Evolutionary conservation across 2,113 vertebrate species (phyloP).

Genomic region (Microtus pennsylvanicus): DNA sequence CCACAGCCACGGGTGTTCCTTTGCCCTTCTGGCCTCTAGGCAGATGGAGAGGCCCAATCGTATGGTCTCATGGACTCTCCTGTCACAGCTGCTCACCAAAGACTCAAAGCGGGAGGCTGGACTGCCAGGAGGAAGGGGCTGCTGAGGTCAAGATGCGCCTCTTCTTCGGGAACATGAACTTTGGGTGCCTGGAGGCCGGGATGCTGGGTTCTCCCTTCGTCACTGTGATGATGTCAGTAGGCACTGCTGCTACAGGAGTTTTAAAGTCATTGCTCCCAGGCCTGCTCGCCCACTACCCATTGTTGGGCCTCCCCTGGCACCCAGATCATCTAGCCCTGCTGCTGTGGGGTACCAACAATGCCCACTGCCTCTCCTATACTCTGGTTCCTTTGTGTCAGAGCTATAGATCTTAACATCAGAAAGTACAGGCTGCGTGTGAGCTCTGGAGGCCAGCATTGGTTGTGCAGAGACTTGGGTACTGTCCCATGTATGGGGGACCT

Average conservation of each 20-base stretch:
- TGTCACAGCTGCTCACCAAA: conserved; percentile 88
- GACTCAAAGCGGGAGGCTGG: conserved; percentile 88
- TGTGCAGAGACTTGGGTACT: background rate
- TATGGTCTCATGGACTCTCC: background rate
- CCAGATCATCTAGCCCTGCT: background rate
- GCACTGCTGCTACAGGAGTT: background rate
- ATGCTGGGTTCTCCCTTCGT: conserved; percentile 91
- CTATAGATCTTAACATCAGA: background rate
- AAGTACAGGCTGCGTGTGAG: no score
- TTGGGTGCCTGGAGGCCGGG: conserved; percentile 89
- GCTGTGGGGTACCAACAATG: background rate
- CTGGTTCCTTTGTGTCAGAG: background rate
- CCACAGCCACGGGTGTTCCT: no score
- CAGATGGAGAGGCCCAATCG: background rate
- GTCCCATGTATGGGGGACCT: background rate
- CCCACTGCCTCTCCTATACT: background rate
- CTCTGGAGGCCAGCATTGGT: background rate
- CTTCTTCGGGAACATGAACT: conserved; percentile 90
- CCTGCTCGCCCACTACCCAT: no score
- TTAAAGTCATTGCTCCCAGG: background rate
- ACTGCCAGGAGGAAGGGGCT: conserved; percentile 86
- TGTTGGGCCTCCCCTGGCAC: background rate
- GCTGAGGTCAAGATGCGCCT: conserved; percentile 88
- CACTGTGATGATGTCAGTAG: conserved; percentile 86
- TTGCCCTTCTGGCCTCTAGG: background rate